Conservation (phyloP, 30 jellyfish, hydroid and myxozoan species). For the Aurelia aurita complex sp. Pacific region DNA sequence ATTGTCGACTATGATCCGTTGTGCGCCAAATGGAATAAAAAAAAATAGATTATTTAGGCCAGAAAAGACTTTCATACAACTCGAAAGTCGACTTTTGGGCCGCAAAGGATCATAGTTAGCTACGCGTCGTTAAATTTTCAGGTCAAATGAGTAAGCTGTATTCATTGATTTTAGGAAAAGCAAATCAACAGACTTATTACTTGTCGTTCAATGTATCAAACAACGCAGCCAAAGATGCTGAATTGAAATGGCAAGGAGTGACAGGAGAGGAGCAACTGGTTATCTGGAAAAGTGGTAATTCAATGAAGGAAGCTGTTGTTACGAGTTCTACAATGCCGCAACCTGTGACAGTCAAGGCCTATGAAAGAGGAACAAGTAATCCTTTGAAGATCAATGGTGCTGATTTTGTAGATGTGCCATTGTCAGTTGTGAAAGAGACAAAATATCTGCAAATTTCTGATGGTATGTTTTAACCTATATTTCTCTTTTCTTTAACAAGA, state of each 20-base stretch:
- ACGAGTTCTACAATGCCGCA: conserved; percentile 43
- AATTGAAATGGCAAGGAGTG: conserved; percentile 46
- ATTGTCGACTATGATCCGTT: no score
- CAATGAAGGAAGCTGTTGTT: conserved; percentile 15
- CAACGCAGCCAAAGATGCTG: conserved; percentile 35
- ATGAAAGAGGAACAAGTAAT: conserved; percentile 61
- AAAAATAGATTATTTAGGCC: no score
- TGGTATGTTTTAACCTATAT: not conserved
- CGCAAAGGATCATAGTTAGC: no score
- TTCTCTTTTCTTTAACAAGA: no score
- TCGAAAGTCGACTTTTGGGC: no score
- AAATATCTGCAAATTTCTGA: not conserved
- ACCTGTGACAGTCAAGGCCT: conserved; percentile 39
- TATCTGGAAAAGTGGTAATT: conserved; percentile 18
- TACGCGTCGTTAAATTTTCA: not conserved
- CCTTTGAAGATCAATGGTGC: conserved; percentile 42
- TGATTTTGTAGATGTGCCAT: conserved; percentile 13
- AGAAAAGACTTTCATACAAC: no score
- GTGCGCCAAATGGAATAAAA: no score
- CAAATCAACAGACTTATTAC: conserved; percentile 27
- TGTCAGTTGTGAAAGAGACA: conserved; percentile 10
- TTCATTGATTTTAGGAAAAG: not conserved
- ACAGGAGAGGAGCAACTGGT: conserved; percentile 36
- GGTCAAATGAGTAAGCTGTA: not conserved
- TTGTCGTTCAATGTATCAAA: conserved; percentile 39